A percentile compares a stretch with the other conserved stretches of the same genome.
Evolutionary conservation across 2,888 invertebrate species (phyloP).

Genomic region (Strigamia maritima): DNA sequence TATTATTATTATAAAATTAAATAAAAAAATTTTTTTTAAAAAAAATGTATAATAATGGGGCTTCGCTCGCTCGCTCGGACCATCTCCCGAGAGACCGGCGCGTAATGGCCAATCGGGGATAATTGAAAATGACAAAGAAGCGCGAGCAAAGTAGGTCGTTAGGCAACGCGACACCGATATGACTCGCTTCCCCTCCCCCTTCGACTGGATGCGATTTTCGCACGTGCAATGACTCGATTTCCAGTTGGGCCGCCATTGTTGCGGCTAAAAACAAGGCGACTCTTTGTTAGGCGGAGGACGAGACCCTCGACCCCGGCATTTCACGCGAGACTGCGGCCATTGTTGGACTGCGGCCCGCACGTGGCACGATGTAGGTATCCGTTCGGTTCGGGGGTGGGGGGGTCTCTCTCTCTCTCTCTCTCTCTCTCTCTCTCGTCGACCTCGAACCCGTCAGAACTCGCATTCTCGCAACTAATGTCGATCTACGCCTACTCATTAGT

Average conservation of each 20-base stretch:
- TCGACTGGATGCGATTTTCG: no score
- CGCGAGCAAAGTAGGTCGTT: background rate
- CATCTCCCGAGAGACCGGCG: background rate
- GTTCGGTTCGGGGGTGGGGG: no score
- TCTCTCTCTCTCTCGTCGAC: no score
- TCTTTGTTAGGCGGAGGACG: background rate
- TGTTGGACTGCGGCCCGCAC: background rate
- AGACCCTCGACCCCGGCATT: background rate
- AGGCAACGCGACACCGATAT: background rate
- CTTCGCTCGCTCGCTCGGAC: no score
- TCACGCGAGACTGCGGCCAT: background rate
- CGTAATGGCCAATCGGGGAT: background rate
- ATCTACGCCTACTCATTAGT: no score
- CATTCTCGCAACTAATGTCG: no score
- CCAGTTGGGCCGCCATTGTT: no score
- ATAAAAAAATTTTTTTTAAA: no score
- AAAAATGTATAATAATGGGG: no score
- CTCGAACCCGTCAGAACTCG: background rate
- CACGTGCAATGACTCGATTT: no score
- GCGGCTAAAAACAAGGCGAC: background rate
- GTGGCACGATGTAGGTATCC: background rate
- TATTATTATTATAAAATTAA: no score
- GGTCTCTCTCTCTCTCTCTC: no score
- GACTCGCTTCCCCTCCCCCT: background rate
- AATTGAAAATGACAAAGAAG: background rate